A percentile compares a stretch with the other conserved stretches of the same genome.
phyloP scores from a whole-genome alignment of 2,888 invertebrate species.

The Ophion slaviceki region DNA sequence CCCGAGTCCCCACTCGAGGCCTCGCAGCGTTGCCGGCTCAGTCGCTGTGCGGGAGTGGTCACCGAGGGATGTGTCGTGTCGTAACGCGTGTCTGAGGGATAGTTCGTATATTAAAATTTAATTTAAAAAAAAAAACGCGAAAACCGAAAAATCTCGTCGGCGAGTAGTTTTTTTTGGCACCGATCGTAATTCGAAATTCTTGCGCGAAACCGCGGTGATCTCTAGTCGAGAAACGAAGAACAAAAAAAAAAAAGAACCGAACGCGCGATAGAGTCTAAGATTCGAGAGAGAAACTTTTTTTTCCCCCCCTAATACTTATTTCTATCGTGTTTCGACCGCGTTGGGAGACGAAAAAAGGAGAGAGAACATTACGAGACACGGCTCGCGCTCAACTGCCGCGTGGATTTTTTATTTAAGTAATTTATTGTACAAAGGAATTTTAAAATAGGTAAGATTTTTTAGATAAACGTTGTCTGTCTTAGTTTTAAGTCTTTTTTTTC shows the following conservation, averaged over 20 bases:
- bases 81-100: conserved; percentile 80
- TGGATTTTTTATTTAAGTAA: conserved; percentile 78
- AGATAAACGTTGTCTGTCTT: background rate
- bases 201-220: conserved; percentile 39
- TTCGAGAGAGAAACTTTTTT: conserved; percentile 21
- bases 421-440: conserved; percentile 82
- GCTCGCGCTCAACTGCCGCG: conserved; percentile 65
- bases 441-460: conserved; percentile 76
- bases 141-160: conserved; percentile 47
- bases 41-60: conserved; percentile 83
- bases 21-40: conserved; percentile 81
- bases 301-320: conserved; percentile 17
- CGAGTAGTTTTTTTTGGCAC: conserved; percentile 65
- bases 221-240: conserved; percentile 53
- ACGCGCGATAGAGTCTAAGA: conserved; percentile 18
- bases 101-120: conserved; percentile 65
- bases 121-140: conserved; percentile 41
- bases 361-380: conserved; percentile 55
- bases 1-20: conserved; percentile 79
- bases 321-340: conserved; percentile 60
- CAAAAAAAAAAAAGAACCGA: conserved; percentile 5
- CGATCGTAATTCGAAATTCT: conserved; percentile 39
- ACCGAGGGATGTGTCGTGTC: conserved; percentile 81
- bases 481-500: conserved; percentile 17
- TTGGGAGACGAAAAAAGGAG: conserved; percentile 47